phyloP scores from a whole-genome alignment of 2,888 invertebrate species.

The Melitaea athalia region DNA sequence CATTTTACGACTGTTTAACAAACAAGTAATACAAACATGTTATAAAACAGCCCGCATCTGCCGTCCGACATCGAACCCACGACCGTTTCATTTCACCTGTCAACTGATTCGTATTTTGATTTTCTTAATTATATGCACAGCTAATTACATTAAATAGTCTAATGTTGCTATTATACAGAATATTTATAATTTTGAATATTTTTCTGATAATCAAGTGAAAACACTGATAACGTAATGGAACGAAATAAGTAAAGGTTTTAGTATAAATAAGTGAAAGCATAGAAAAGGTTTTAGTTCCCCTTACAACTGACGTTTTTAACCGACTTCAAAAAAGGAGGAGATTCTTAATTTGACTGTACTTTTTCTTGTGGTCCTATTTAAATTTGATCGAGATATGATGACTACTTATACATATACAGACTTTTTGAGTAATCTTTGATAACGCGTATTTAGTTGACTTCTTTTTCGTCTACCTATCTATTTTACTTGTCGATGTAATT shows the following conservation, averaged over 20 bases:
- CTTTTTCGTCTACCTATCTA: no score
- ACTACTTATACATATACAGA: no score
- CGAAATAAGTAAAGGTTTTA: no score
- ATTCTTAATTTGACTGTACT: no score
- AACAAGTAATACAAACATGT: conserved; percentile 38
- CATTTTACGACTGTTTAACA: conserved; percentile 47
- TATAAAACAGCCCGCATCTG: conserved; percentile 52
- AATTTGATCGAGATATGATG: no score
- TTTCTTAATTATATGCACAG: conserved; percentile 31
- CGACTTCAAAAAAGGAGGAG: no score
- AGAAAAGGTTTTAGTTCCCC: background rate
- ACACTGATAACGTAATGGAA: background rate
- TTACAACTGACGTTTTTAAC: background rate
- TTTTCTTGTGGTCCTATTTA: no score
- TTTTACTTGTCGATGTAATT: no score
- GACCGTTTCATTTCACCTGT: conserved; percentile 48
- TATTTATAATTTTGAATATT: conserved; percentile 2
- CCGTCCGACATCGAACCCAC: conserved; percentile 46
- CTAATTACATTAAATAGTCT: conserved; percentile 1
- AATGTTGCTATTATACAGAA: background rate
- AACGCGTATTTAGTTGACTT: no score
- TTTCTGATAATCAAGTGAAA: background rate
- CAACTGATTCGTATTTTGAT: conserved; percentile 50
- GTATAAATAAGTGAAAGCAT: no score
- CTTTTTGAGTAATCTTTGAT: no score